Percentiles rank a stretch among this genome's conserved stretches.
phyloP scores from a whole-genome alignment of 2,888 invertebrate species.

The Chrysopilus asiliformis region DNA sequence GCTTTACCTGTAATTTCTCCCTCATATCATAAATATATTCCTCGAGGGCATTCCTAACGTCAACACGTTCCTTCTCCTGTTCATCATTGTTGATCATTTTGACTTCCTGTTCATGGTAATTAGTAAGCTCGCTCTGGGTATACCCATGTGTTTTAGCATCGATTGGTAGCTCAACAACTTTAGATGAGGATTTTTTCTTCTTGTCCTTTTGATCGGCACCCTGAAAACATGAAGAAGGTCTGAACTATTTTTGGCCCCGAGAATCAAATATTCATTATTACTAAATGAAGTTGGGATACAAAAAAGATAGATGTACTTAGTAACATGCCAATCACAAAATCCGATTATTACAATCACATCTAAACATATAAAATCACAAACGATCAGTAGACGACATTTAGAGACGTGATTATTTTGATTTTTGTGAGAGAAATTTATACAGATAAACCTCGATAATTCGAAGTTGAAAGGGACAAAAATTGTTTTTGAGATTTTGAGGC shows the following conservation, averaged over 20 bases:
- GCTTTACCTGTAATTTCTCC: conserved; percentile 54
- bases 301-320: no score
- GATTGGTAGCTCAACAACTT: conserved; percentile 74
- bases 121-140: conserved; percentile 55
- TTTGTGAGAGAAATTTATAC: no score
- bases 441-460: no score
- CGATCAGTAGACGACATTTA: no score
- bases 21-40: conserved; percentile 97
- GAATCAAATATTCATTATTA: no score
- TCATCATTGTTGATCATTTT: conserved; percentile 76
- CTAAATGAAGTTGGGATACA: no score
- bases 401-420: no score
- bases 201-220: conserved; percentile 45
- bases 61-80: conserved; percentile 87
- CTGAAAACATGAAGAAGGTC: background rate
- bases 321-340: no score
- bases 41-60: conserved; percentile 92
- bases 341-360: no score
- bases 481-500: no score
- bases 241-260: background rate
- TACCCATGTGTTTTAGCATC: conserved; percentile 62
- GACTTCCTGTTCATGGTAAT: conserved; percentile 66
- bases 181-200: conserved; percentile 66
- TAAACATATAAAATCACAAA: no score
- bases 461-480: no score